Evolutionary conservation across 1,140 invertebrate species (phyloP), one percentile per base, ranked within the genome.

Genomic region (Drosophila murphyi): DNA sequence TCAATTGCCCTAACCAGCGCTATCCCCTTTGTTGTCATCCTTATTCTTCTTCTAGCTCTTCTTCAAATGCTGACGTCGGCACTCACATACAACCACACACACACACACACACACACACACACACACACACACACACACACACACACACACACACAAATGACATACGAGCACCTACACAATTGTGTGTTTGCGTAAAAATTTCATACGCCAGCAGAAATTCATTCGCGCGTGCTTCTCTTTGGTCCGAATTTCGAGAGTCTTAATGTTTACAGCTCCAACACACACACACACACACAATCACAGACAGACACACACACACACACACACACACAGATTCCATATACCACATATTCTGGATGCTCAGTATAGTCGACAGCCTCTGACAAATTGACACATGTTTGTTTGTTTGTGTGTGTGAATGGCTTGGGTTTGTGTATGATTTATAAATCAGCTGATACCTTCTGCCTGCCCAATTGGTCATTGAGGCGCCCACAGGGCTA

Each of bases 151-250:
- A 56, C 63, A 45, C 20, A 45, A 20, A 20, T 20, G 20, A 20
- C 20, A 20, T 20, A 20, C 20, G 20, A 20, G 20, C 20, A 61
- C 63, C 48, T 45, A 48, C 51, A 34, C 60, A 35, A n/a, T 52
- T 76, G 70, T 50, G 55, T 61, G 72, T 71, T 72, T 71, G 81
- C 69, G 80, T 81, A 78, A 71, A 81, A 86, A 81, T 75, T 74
- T 81, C 82, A 86, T 81, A 77, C 69, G 81, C 81, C 82, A 85
- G 81, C 81, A 86, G 77, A 86, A 83, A 77, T 80, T 85, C 69
- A 85, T 77, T 80, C 65, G 81, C 82, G 81, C 81, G 77, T 85
- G 81, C 32, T 52, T 37, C 52, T 63, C 55, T 62, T 63, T 52
- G 59, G 52, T 12, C 55, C 45, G 59, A 43, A 45, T 62, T 56